A percentile compares a stretch with the other conserved stretches of the same genome.
Evolutionary conservation across 2,113 vertebrate species (phyloP).

Genomic region (Cariama cristata): DNA sequence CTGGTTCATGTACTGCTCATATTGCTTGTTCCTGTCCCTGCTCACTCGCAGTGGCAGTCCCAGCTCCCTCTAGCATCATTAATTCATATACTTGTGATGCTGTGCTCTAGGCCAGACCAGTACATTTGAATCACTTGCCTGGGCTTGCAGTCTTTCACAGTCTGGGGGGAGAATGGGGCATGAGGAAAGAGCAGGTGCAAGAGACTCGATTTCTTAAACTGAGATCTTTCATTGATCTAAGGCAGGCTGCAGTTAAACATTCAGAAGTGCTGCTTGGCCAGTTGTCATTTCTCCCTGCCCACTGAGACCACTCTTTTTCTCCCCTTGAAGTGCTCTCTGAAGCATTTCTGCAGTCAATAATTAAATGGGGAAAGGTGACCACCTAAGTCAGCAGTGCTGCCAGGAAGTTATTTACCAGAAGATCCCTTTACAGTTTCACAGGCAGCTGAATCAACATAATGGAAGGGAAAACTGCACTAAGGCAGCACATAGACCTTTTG

Average conservation of each 20-base stretch:
- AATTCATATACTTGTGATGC: not conserved
- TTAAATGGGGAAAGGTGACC: not conserved
- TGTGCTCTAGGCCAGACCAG: not conserved
- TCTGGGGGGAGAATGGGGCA: accelerated
- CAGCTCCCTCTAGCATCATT: not conserved
- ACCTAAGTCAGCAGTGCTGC: not conserved
- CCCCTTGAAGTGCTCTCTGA: not conserved
- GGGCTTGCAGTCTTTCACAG: not conserved
- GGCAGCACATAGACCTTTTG: not conserved
- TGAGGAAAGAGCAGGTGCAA: not conserved
- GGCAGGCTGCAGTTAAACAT: not conserved
- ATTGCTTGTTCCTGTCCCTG: not conserved
- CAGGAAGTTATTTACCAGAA: not conserved
- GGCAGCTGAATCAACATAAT: not conserved
- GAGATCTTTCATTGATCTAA: not conserved
- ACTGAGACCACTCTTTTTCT: not conserved
- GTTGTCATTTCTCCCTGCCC: not conserved
- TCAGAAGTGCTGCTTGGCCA: not conserved
- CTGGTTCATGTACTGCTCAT: not conserved
- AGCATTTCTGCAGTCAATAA: not conserved
- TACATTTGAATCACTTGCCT: not conserved
- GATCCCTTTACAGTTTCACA: not conserved
- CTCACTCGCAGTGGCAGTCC: not conserved
- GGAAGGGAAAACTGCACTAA: not conserved
- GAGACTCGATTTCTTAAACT: not conserved